These are phyloP conservation scores for Trachelus stipa DNA, from an alignment of 2,888 invertebrate species.

Conservation along the genomic window DNA sequence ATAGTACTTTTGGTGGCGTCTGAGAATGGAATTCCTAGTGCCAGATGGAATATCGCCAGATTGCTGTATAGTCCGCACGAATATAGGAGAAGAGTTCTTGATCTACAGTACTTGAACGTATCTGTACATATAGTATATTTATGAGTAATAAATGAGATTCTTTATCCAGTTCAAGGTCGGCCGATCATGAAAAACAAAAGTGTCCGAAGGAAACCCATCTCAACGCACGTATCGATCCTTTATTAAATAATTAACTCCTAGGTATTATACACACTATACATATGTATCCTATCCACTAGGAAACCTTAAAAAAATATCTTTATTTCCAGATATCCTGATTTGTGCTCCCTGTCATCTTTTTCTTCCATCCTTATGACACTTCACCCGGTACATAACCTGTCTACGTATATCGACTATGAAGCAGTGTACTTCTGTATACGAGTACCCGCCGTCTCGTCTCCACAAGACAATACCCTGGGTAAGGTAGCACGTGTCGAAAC, in stretches of 20 bases:
- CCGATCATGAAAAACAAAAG: conserved; percentile 3
- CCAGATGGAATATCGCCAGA: neutral
- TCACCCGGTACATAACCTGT: neutral
- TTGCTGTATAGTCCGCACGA: neutral
- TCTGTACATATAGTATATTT: neutral
- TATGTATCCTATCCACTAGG: neutral
- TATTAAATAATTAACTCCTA: neutral
- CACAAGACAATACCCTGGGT: neutral
- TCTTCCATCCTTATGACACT: neutral
- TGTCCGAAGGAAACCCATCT: neutral
- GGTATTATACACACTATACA: neutral
- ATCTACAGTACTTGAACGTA: neutral
- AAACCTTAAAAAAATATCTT: neutral
- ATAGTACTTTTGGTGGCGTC: neutral
- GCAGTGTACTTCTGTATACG: neutral
- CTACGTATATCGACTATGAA: neutral
- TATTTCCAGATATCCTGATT: neutral
- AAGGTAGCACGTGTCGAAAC: neutral
- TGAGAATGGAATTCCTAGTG: neutral
- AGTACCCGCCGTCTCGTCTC: neutral
- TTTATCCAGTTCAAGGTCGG: conserved; percentile 8
- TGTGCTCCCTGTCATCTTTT: neutral
- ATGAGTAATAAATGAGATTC: neutral
- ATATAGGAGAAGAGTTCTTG: neutral
- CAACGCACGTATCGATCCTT: neutral